Conservation (phyloP, 2,888 invertebrate genomes). For the Apotomis capreana region DNA sequence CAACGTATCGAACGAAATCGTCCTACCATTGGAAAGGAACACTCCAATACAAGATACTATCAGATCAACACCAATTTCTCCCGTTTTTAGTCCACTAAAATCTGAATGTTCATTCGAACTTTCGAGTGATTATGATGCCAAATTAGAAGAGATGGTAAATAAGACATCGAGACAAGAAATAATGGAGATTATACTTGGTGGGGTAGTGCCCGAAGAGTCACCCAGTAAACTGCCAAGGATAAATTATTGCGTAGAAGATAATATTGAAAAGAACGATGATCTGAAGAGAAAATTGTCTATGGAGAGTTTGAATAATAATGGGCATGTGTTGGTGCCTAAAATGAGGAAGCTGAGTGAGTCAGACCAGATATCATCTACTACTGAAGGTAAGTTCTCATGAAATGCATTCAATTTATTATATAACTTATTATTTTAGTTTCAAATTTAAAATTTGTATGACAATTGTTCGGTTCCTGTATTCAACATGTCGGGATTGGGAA, state of each 20-base stretch:
- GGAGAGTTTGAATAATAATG: constrained; percentile 66
- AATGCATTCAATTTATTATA: no score
- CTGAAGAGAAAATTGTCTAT: constrained; percentile 65
- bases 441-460: no score
- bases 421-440: no score
- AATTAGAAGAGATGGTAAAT: constrained; percentile 75
- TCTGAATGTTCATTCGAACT: constrained; percentile 77
- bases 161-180: constrained; percentile 76
- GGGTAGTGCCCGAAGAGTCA: constrained; percentile 56
- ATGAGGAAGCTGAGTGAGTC: constrained; percentile 72
- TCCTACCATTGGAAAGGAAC: constrained; percentile 61
- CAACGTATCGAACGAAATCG: constrained; percentile 64
- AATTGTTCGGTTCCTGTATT: no score
- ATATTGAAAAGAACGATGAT: constrained; percentile 55
- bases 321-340: constrained; percentile 65
- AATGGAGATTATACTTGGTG: constrained; percentile 81
- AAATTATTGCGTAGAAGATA: constrained; percentile 68
- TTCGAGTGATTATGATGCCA: constrained; percentile 73
- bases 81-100: constrained; percentile 71
- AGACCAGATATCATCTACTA: constrained; percentile 76
- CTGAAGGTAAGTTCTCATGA: constrained; percentile 61
- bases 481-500: no score
- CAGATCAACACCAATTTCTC: constrained; percentile 10
- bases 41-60: constrained; percentile 43
- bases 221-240: constrained; percentile 68